A percentile compares a stretch with the other conserved stretches of the same genome.
These are phyloP conservation scores for Sminthopsis crassicaudata DNA, from an alignment of 2,113 vertebrate genomes.

Conservation along the genomic window DNA sequence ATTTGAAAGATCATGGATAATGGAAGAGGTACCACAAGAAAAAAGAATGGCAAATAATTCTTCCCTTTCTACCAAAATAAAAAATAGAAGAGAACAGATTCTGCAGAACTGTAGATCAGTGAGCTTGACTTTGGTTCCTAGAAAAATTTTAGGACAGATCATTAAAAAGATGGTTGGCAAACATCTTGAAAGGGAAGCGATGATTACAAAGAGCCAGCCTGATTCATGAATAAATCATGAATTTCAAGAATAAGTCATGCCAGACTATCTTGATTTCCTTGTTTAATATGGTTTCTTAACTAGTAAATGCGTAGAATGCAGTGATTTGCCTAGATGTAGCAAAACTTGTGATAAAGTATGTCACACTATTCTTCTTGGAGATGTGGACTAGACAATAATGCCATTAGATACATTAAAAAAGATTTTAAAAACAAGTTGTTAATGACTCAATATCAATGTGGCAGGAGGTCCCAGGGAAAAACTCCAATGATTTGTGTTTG, in stretches of 20 bases:
- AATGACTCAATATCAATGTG: not conserved
- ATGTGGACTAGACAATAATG: not conserved
- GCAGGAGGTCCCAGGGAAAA: not conserved
- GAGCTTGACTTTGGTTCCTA: not conserved
- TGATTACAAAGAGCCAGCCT: not conserved
- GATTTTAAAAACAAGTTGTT: not conserved
- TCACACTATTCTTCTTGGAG: not conserved
- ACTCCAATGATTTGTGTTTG: not conserved
- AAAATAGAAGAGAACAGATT: not conserved
- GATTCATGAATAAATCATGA: slow-evolving; percentile 3
- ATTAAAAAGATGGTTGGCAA: not conserved
- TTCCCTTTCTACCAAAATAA: not conserved
- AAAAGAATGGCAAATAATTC: not conserved
- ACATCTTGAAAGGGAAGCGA: not conserved
- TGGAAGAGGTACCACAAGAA: not conserved
- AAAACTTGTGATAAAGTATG: not conserved
- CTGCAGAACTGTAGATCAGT: not conserved
- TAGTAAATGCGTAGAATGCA: not conserved
- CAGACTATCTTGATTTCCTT: not conserved
- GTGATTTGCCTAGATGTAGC: not conserved
- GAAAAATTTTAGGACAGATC: not conserved
- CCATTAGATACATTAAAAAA: not conserved
- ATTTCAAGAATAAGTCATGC: not conserved
- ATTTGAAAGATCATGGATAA: not conserved
- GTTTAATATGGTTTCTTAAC: not conserved